A percentile compares a stretch with the other conserved stretches of the same genome.
phyloP scores from a whole-genome alignment of 2,113 vertebrate species.

The Lethenteron camtschaticum region DNA sequence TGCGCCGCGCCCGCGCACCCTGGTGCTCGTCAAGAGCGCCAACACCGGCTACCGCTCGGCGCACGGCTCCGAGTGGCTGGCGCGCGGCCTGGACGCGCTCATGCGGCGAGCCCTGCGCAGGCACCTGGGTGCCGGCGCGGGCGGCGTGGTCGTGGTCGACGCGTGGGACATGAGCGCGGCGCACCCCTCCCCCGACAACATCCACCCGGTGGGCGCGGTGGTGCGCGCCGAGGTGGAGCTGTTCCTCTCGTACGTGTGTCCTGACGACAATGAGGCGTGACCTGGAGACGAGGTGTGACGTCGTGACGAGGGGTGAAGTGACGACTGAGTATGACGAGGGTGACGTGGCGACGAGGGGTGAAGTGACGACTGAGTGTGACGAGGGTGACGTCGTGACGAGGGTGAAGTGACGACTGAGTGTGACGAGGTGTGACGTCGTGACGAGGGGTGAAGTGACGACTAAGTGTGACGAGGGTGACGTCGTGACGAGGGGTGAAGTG shows the following conservation, averaged over 20 bases:
- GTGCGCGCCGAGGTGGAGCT: conserved; percentile 15
- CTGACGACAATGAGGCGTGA: neutral
- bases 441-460: too few relatives aligned
- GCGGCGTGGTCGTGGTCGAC: conserved; percentile 15
- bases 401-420: too few relatives aligned
- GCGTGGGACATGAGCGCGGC: conserved; percentile 20
- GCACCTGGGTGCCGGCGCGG: conserved; percentile 9
- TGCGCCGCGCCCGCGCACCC: conserved; percentile 9
- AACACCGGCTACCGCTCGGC: conserved; percentile 15
- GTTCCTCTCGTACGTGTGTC: conserved; percentile 17
- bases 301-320: too few relatives aligned
- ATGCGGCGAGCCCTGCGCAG: conserved; percentile 5
- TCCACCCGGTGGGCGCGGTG: conserved; percentile 11
- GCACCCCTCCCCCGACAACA: conserved; percentile 13
- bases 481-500: too few relatives aligned
- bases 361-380: too few relatives aligned
- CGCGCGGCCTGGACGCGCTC: conserved; percentile 15
- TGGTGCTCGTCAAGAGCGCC: too few relatives aligned
- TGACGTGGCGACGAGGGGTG: too few relatives aligned
- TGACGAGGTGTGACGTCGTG: too few relatives aligned
- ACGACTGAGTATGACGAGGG: too few relatives aligned
- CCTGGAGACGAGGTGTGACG: too few relatives aligned
- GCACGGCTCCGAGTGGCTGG: conserved; percentile 16
- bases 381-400: too few relatives aligned
- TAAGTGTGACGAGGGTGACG: too few relatives aligned